A percentile compares a stretch with the other conserved stretches of the same genome.
phyloP scores from a whole-genome alignment of 2,797 vertebrate genomes.

The Enteromius viviparus region DNA sequence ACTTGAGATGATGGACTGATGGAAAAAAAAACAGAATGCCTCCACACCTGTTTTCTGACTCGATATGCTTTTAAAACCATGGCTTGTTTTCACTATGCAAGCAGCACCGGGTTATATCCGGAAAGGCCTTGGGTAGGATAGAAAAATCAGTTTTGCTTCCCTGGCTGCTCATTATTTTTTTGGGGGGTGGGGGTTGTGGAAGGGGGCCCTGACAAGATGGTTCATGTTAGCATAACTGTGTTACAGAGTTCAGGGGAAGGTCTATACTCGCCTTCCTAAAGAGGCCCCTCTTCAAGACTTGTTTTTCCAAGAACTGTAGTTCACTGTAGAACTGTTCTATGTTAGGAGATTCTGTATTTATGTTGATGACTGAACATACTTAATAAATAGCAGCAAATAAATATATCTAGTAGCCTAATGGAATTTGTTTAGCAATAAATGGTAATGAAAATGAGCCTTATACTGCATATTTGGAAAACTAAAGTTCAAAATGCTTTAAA shows the following conservation, averaged over 20 bases:
- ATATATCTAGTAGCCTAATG: background rate
- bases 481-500: background rate
- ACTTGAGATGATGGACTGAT: background rate
- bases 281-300: conserved; percentile 46
- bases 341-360: conserved; percentile 15
- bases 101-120: conserved; percentile 25
- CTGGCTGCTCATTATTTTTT: conserved; percentile 55
- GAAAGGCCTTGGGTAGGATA: conserved; percentile 49
- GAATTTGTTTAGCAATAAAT: background rate
- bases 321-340: conserved; percentile 20
- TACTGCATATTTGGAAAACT: background rate
- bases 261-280: conserved; percentile 42
- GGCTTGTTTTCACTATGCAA: conserved; percentile 13
- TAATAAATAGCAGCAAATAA: conserved; percentile 2
- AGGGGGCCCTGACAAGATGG: conserved; percentile 62
- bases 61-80: conserved; percentile 4
- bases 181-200: conserved; percentile 47
- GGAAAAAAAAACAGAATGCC: background rate
- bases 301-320: conserved; percentile 46
- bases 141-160: conserved; percentile 66
- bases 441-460: background rate
- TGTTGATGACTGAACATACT: background rate
- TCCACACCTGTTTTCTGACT: conserved; percentile 40
- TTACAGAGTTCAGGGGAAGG: conserved; percentile 65
- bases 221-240: conserved; percentile 56